Evolutionary conservation across 2,113 vertebrate genomes (phyloP).

Genomic region (Carettochelys insculpta): DNA sequence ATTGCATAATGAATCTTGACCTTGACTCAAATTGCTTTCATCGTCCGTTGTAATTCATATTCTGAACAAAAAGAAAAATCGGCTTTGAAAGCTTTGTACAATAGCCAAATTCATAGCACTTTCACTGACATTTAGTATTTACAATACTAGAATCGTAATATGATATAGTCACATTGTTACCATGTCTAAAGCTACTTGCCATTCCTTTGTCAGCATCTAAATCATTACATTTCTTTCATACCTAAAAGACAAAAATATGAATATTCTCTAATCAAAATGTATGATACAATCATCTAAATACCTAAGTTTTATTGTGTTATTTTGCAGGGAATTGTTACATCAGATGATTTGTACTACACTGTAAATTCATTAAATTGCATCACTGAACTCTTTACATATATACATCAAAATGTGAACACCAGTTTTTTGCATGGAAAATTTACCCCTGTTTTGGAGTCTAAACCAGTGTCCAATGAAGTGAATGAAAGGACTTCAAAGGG

Average conservation of each 20-base stretch:
- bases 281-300: constrained; percentile 59
- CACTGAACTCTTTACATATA: constrained; percentile 33
- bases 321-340: constrained; percentile 31
- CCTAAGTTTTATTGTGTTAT: neutral
- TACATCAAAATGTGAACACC: constrained; percentile 4
- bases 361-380: neutral
- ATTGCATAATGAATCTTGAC: neutral
- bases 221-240: constrained; percentile 22
- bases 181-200: constrained; percentile 19
- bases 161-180: neutral
- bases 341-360: constrained; percentile 6
- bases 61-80: neutral
- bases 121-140: neutral
- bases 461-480: neutral
- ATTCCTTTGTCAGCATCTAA: neutral
- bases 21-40: neutral
- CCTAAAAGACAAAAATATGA: constrained; percentile 30
- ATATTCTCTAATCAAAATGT: constrained; percentile 40
- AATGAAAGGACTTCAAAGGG: neutral
- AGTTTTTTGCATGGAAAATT: neutral
- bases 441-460: neutral
- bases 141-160: neutral
- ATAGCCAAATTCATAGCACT: neutral
- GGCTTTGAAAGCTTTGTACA: neutral
- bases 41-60: neutral